Conservation (phyloP, 2,888 invertebrate genomes). For the Drosophila macrospina region DNA sequence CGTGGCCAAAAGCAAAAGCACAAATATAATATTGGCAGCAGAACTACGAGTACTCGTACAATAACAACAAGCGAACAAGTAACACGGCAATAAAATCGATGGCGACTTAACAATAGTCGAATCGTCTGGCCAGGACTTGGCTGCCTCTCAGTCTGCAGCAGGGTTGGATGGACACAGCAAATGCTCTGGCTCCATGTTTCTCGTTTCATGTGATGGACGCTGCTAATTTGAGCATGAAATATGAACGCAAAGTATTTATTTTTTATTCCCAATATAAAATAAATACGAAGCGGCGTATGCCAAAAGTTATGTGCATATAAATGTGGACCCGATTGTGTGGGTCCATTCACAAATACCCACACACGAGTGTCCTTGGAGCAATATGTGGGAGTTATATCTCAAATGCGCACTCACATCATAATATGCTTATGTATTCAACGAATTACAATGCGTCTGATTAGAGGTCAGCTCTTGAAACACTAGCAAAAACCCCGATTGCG, state of each 20-base stretch:
- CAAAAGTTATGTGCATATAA: slow-evolving; percentile 71
- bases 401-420: slow-evolving; percentile 28
- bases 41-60: slow-evolving; percentile 51
- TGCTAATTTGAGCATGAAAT: slow-evolving; percentile 72
- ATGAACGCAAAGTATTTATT: slow-evolving; percentile 62
- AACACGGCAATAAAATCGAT: slow-evolving; percentile 69
- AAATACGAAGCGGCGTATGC: slow-evolving; percentile 28
- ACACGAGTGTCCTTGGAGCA: not conserved
- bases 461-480: slow-evolving; percentile 38
- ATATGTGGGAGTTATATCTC: slow-evolving; percentile 31
- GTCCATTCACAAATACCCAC: slow-evolving; percentile 28
- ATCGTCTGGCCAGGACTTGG: slow-evolving; percentile 41
- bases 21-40: slow-evolving; percentile 73
- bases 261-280: slow-evolving; percentile 46
- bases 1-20: slow-evolving; percentile 57
- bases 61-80: slow-evolving; percentile 5
- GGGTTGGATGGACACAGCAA: slow-evolving; percentile 11
- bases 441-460: slow-evolving; percentile 67
- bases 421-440: slow-evolving; percentile 67
- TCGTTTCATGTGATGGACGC: slow-evolving; percentile 23
- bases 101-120: slow-evolving; percentile 56
- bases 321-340: slow-evolving; percentile 28
- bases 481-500: slow-evolving; percentile 11
- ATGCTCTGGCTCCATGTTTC: not conserved
- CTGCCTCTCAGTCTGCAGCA: slow-evolving; percentile 15